phyloP scores from a whole-genome alignment of 2,113 vertebrate genomes.

The Trogon surrucura region DNA sequence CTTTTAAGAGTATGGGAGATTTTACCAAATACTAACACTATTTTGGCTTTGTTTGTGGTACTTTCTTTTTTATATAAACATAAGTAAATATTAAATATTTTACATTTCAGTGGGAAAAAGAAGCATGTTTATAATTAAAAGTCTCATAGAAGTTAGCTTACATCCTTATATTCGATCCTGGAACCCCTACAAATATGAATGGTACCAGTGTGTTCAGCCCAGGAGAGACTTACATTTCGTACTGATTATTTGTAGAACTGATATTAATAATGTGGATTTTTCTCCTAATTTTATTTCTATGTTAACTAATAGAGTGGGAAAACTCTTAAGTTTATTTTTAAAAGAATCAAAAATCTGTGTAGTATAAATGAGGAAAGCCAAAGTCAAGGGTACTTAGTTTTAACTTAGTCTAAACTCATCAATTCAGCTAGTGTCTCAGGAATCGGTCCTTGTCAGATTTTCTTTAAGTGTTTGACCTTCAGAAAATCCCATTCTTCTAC shows the following conservation, averaged over 20 bases:
- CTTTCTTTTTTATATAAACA: neutral
- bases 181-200: neutral
- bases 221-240: neutral
- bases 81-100: conserved; percentile 5
- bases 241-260: conserved; percentile 46
- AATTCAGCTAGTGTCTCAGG: neutral
- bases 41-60: neutral
- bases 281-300: conserved; percentile 17
- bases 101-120: neutral
- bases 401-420: neutral
- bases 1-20: neutral
- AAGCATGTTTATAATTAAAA: conserved; percentile 17
- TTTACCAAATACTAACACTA: neutral
- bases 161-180: neutral
- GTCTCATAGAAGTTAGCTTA: neutral
- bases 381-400: neutral
- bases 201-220: neutral
- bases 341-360: conserved; percentile 9
- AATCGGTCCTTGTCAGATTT: neutral
- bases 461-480: neutral
- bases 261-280: conserved; percentile 30
- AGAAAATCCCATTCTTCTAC: neutral
- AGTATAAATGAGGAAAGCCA: neutral
- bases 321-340: neutral
- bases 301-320: neutral